These are phyloP conservation scores for Lates japonicus DNA, from an alignment of 2,797 vertebrate genomes.

Conservation along the genomic window DNA sequence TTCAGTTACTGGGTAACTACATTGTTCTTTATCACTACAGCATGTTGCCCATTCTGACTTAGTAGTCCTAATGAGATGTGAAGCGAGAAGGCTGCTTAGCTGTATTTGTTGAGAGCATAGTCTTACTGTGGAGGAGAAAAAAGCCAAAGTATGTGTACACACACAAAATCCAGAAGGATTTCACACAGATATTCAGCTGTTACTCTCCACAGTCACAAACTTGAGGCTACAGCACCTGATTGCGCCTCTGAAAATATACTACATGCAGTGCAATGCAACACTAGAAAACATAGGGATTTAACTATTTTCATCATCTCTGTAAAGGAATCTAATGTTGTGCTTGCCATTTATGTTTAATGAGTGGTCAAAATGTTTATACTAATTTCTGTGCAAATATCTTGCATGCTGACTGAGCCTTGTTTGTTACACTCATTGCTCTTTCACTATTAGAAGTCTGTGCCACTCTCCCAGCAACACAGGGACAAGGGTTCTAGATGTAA, in stretches of 20 bases:
- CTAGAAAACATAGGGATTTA: neutral
- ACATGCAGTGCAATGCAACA: conserved; percentile 10
- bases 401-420: neutral
- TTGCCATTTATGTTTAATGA: conserved; percentile 7
- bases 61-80: conserved; percentile 46
- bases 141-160: conserved; percentile 9
- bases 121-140: conserved; percentile 15
- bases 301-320: conserved; percentile 30
- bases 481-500: neutral
- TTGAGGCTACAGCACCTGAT: conserved; percentile 38
- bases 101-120: conserved; percentile 25
- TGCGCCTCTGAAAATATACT: conserved; percentile 29
- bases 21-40: neutral
- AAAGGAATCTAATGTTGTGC: neutral
- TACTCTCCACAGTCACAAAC: conserved; percentile 23
- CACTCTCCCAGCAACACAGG: neutral
- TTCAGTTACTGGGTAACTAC: conserved; percentile 12
- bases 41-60: neutral
- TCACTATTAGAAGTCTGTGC: neutral
- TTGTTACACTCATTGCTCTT: conserved; percentile 8
- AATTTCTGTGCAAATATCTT: conserved; percentile 43
- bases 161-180: conserved; percentile 29
- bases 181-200: conserved; percentile 26
- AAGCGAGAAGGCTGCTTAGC: conserved; percentile 38
- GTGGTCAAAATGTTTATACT: neutral